Evolutionary conservation across 1,140 invertebrate genomes (phyloP).

Genomic region (Brachionus rubens): DNA sequence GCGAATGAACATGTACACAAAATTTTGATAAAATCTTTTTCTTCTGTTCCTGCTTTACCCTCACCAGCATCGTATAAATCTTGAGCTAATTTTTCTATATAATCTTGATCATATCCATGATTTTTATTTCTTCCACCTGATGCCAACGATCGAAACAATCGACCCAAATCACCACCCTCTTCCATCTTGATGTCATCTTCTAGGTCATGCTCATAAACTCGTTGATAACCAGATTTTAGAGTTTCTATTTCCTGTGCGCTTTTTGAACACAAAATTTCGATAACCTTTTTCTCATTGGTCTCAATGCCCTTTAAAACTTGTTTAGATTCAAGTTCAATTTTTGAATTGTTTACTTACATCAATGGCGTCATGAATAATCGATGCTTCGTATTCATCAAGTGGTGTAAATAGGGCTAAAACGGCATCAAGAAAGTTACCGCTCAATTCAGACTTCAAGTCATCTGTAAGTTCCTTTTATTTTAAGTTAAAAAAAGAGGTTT

Average conservation of each 20-base stretch:
- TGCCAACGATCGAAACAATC: slow-evolving; percentile 54
- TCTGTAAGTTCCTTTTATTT: slow-evolving; percentile 69
- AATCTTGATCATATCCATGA: slow-evolving; percentile 48
- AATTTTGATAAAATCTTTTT: slow-evolving; percentile 18
- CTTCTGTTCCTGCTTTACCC: slow-evolving; percentile 43
- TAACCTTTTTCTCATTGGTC: slow-evolving; percentile 4
- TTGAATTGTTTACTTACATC: not conserved
- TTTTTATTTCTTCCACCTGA: slow-evolving; percentile 51
- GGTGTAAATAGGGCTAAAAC: slow-evolving; percentile 74
- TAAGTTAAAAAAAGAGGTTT: not conserved
- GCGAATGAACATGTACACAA: slow-evolving; percentile 62
- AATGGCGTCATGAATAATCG: slow-evolving; percentile 53
- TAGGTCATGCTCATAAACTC: slow-evolving; percentile 55
- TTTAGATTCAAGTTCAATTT: not conserved
- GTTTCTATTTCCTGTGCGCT: not conserved
- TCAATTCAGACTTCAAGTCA: slow-evolving; percentile 77
- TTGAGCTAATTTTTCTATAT: slow-evolving; percentile 50
- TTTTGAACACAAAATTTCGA: slow-evolving; percentile 42
- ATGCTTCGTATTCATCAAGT: slow-evolving; percentile 54
- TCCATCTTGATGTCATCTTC: slow-evolving; percentile 60
- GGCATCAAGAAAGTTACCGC: slow-evolving; percentile 80
- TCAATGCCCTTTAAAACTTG: not conserved
- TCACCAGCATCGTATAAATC: slow-evolving; percentile 49
- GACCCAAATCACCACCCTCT: slow-evolving; percentile 58
- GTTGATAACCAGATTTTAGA: slow-evolving; percentile 6